Base-by-base conservation (phyloP, 1,140 invertebrate genomes). In the Cydia splendana region DNA sequence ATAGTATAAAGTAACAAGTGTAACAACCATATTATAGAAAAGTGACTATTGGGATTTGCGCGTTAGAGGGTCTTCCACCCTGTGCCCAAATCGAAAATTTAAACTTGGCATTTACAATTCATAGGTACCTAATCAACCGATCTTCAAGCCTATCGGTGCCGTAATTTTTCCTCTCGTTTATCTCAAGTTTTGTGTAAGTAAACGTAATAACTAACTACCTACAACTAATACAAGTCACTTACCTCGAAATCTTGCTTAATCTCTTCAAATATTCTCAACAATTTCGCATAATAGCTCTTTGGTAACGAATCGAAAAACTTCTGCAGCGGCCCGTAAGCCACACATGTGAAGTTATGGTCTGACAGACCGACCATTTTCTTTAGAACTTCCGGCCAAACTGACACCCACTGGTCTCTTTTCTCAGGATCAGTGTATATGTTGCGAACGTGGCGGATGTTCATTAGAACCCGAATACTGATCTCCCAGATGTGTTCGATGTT, bases 401-500 rank as follows among this genome's bases (percentile, higher is more conserved):
- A 95, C 62, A 94, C 91, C 79, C 93, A 94, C 75, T 94, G 89
- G 78, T 95, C 93, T n/a, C 91, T 93, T 81, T 94, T 93, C 79
- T 94, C 93, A 24, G 92, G 94, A 77, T 94, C 94, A 45, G 94
- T 95, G 87, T 93, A 96, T 48, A 95, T 95, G 51, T 94, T 95
- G 38, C 94, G 93, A 24, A 95, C 91, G 77, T 95, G 94, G 24
- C 94, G 90, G 78, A 96, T 93, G 74, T 94, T 92, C 69, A 95
- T 84, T 38, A 96, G 87, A 28, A 94, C 91, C 53, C 95, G 88
- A 0, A 94, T 83, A 28, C 94, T 94, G 28, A 95, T 93, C 81
- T 95, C 95, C 83, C 95, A 93, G 38, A 94, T 94, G 81, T 94
- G 94, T 82, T 95, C 94, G 86, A 96, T 93, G 67, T 95, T 93